Percentiles rank a stretch among this genome's conserved stretches.
These are phyloP conservation scores for Drosophila grimshawi DNA, from an alignment of 1,140 invertebrate species.

Conservation along the genomic window DNA sequence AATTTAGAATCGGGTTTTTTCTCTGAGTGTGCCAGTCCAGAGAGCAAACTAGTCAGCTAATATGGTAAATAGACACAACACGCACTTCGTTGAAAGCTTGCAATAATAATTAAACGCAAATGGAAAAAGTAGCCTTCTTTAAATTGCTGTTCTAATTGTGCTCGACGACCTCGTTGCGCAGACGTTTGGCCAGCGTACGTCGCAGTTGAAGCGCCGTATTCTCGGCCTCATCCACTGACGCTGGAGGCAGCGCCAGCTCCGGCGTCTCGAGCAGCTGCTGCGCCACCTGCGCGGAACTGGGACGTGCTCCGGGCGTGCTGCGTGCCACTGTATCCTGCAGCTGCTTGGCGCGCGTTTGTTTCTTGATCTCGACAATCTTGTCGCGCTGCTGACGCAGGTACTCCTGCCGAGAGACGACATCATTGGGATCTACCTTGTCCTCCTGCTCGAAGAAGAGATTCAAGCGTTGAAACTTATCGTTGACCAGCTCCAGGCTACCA, in stretches of 20 bases:
- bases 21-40: background rate
- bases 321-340: slow-evolving; percentile 86
- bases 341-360: slow-evolving; percentile 92
- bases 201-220: slow-evolving; percentile 89
- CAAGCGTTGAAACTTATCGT: slow-evolving; percentile 79
- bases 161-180: slow-evolving; percentile 93
- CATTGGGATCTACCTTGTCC: slow-evolving; percentile 86
- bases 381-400: slow-evolving; percentile 95
- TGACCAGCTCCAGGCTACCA: slow-evolving; percentile 66
- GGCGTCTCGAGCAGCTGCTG: slow-evolving; percentile 86
- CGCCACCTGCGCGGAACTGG: slow-evolving; percentile 90
- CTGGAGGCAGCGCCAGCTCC: slow-evolving; percentile 59
- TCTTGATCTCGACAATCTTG: slow-evolving; percentile 94
- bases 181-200: slow-evolving; percentile 91
- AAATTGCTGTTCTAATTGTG: slow-evolving; percentile 45
- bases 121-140: background rate
- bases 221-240: slow-evolving; percentile 48
- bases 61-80: slow-evolving; percentile 24
- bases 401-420: slow-evolving; percentile 92
- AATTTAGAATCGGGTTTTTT: background rate
- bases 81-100: slow-evolving; percentile 33
- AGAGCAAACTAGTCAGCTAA: slow-evolving; percentile 59
- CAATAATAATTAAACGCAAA: slow-evolving; percentile 49
- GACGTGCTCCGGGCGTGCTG: slow-evolving; percentile 52
- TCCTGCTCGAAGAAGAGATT: slow-evolving; percentile 84